Conservation (phyloP, 2,888 invertebrate species). For the Drosophila cognata region DNA sequence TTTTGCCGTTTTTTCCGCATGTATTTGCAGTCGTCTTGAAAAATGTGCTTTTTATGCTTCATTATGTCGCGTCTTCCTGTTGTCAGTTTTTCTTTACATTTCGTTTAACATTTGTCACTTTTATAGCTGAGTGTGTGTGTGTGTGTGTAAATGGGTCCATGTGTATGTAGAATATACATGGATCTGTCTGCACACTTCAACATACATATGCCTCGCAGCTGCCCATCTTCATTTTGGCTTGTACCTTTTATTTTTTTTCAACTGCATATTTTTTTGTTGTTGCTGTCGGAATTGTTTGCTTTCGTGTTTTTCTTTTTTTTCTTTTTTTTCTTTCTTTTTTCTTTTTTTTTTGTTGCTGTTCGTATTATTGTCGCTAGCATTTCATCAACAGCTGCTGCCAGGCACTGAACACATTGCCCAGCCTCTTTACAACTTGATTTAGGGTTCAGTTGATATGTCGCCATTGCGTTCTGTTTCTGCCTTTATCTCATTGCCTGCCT, state of each 20-base stretch:
- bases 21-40: constrained; percentile 70
- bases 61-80: constrained; percentile 78
- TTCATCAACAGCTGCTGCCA: constrained; percentile 78
- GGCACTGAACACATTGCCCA: constrained; percentile 55
- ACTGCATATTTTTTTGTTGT: constrained; percentile 8
- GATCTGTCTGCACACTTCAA: constrained; percentile 44
- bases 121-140: constrained; percentile 63
- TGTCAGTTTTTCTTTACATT: constrained; percentile 80
- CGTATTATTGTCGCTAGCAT: constrained; percentile 67
- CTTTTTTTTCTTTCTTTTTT: constrained; percentile 7
- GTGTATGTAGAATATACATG: constrained; percentile 29
- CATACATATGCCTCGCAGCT: constrained; percentile 69
- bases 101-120: constrained; percentile 81
- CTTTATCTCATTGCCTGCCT: constrained; percentile 28
- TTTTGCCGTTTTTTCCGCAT: constrained; percentile 10
- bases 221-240: constrained; percentile 72
- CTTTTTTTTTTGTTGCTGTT: constrained; percentile 33
- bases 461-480: constrained; percentile 43
- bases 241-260: constrained; percentile 34
- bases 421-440: constrained; percentile 79
- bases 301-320: constrained; percentile 28
- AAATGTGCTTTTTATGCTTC: constrained; percentile 80
- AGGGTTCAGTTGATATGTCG: constrained; percentile 78
- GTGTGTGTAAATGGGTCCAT: constrained; percentile 18
- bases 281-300: constrained; percentile 42